Evolutionary conservation across 2,797 vertebrate genomes (phyloP).

Genomic region (Rallus crepitans): DNA sequence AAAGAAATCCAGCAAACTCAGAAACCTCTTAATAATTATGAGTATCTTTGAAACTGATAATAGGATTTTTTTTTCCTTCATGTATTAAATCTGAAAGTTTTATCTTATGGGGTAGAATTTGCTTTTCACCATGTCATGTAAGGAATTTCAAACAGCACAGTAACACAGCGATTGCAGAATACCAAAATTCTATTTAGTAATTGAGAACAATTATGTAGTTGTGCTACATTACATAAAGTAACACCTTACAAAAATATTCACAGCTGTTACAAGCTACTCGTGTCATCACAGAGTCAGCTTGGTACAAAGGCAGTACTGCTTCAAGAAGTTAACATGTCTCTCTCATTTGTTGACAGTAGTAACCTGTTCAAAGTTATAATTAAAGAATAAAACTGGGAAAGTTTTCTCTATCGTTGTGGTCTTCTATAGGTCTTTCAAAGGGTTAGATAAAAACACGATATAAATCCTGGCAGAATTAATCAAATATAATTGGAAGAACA

Average conservation of each 20-base stretch:
- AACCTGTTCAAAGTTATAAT: neutral
- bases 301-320: neutral
- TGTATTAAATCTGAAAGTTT: neutral
- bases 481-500: neutral
- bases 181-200: neutral
- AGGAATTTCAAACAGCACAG: neutral
- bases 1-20: neutral
- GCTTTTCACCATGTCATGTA: neutral
- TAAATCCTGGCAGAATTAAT: neutral
- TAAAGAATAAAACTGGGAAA: neutral
- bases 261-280: neutral
- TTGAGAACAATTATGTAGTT: neutral
- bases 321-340: neutral
- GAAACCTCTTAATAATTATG: neutral
- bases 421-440: neutral
- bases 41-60: neutral
- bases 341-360: neutral
- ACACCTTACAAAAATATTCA: neutral
- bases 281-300: neutral
- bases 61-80: neutral
- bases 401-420: neutral
- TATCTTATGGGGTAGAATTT: neutral
- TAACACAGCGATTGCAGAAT: neutral
- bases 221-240: neutral
- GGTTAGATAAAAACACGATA: slow-evolving; percentile 3